phyloP scores from a whole-genome alignment of 2,113 vertebrate genomes.

The Grantiella picta region DNA sequence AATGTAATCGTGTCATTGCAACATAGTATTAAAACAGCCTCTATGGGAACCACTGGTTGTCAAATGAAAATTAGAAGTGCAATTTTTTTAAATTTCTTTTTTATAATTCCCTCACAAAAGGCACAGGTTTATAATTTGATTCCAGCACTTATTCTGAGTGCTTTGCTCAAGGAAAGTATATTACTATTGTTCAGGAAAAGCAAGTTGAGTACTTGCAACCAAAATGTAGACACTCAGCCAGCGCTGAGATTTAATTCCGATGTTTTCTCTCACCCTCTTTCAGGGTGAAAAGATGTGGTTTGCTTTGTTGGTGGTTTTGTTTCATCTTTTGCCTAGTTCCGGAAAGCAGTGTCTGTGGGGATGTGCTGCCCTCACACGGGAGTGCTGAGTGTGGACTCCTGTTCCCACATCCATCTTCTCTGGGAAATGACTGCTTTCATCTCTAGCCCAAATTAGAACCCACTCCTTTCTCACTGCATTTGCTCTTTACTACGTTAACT shows the following conservation, averaged over 20 bases:
- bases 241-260: background rate
- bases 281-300: background rate
- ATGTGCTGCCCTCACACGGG: background rate
- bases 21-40: background rate
- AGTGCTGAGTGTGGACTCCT: rapidly evolving
- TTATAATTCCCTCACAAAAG: background rate
- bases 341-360: too few species aligned
- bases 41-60: background rate
- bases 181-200: background rate
- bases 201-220: background rate
- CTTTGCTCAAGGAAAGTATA: background rate
- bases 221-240: background rate
- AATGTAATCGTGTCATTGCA: background rate
- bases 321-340: background rate
- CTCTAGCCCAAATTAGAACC: background rate
- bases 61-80: background rate
- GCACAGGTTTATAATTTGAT: background rate
- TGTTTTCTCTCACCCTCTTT: background rate
- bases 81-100: background rate
- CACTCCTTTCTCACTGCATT: background rate
- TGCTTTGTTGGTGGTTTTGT: background rate
- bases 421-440: rapidly evolving
- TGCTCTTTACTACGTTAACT: background rate
- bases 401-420: background rate
- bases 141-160: background rate